These are phyloP conservation scores for Cnemophilus loriae DNA, from an alignment of 2,113 vertebrate genomes.

Conservation along the genomic window DNA sequence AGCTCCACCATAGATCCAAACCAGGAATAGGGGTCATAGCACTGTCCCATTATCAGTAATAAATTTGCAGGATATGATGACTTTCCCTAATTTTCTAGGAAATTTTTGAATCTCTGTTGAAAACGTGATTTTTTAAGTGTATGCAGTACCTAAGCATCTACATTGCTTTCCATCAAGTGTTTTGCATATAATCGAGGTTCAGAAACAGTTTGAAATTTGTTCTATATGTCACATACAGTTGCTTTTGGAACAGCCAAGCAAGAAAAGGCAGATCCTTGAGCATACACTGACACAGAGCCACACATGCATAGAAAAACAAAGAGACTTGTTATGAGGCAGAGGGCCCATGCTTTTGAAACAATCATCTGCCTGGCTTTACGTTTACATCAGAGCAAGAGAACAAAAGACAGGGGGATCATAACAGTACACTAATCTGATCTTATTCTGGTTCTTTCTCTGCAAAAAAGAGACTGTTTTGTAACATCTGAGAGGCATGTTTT, in stretches of 20 bases:
- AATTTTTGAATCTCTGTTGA: neutral
- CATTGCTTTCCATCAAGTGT: neutral
- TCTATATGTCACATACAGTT: neutral
- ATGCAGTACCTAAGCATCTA: neutral
- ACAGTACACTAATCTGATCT: constrained; percentile 22
- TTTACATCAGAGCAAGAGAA: neutral
- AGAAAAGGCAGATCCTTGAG: neutral
- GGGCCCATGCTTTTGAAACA: neutral
- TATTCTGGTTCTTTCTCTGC: neutral
- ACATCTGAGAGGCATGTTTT: neutral
- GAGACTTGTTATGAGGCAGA: neutral
- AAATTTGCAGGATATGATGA: neutral
- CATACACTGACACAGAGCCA: neutral
- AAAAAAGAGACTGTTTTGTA: neutral
- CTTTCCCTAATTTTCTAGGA: neutral
- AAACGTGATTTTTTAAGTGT: neutral
- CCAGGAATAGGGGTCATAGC: rapidly evolving
- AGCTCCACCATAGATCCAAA: neutral
- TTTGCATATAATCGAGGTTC: neutral
- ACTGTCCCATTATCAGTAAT: neutral
- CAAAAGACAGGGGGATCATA: constrained; percentile 6
- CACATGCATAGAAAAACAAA: neutral
- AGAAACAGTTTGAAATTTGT: neutral
- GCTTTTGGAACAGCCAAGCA: neutral
- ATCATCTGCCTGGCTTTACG: neutral